A percentile compares a stretch with the other conserved stretches of the same genome.
Evolutionary conservation across 2,797 vertebrate genomes (phyloP).

Genomic region (Neosilurus hyrtlii): DNA sequence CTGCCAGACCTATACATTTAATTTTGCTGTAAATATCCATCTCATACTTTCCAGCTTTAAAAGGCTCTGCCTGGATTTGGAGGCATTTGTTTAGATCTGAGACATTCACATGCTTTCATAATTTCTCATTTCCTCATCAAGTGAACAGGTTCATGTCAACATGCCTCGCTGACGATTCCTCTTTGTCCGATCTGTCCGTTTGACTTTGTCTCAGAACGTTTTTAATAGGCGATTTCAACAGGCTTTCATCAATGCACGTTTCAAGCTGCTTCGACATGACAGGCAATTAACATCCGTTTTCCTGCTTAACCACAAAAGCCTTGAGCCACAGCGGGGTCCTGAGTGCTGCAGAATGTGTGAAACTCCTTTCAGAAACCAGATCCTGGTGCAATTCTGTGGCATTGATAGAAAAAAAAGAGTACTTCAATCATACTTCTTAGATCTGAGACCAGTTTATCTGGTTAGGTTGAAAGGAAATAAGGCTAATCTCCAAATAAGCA

Average conservation of each 20-base stretch:
- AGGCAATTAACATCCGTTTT: conserved; percentile 29
- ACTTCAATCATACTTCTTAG: background rate
- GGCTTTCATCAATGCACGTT: background rate
- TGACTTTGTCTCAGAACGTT: background rate
- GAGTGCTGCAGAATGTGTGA: conserved; percentile 28
- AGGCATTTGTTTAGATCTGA: background rate
- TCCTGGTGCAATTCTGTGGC: conserved; percentile 54
- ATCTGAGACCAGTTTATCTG: conserved; percentile 12
- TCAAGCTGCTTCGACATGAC: conserved; percentile 11
- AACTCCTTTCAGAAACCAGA: conserved; percentile 45
- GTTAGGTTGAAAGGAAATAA: background rate
- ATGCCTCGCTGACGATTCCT: background rate
- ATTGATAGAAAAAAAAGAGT: conserved; percentile 36
- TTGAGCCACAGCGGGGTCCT: conserved; percentile 28
- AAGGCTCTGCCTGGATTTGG: background rate
- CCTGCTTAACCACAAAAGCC: conserved; percentile 26
- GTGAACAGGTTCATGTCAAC: background rate
- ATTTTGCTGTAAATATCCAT: background rate
- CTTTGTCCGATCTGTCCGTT: background rate
- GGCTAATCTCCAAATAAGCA: background rate
- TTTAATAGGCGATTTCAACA: background rate
- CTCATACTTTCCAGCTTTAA: background rate
- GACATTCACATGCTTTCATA: background rate
- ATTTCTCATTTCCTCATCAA: background rate
- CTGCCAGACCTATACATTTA: background rate